These are phyloP conservation scores for Diplodus sargus DNA, from an alignment of 2,797 vertebrate species.

Conservation along the genomic window DNA sequence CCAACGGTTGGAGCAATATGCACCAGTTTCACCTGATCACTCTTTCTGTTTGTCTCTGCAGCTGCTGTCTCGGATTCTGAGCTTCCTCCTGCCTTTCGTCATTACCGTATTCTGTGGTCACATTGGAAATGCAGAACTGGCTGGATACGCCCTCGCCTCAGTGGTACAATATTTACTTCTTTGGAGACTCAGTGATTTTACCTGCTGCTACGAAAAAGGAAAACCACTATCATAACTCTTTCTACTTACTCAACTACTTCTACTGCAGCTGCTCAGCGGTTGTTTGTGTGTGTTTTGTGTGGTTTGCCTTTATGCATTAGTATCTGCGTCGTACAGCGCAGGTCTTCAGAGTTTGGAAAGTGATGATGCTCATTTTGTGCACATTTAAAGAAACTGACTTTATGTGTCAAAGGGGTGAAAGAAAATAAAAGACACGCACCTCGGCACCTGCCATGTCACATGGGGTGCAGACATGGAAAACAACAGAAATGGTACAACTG, in stretches of 20 bases:
- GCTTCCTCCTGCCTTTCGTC: conserved; percentile 81
- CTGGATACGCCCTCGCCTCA: conserved; percentile 83
- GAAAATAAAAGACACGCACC: too few relatives aligned
- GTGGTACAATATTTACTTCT: conserved; percentile 70
- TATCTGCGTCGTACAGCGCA: too few relatives aligned
- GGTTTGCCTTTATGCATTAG: neutral
- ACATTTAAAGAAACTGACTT: neutral
- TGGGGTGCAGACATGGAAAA: too few relatives aligned
- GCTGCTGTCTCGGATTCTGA: conserved; percentile 82
- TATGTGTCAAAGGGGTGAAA: too few relatives aligned
- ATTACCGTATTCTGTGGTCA: conserved; percentile 84
- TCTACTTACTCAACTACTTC: neutral
- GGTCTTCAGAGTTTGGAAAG: neutral
- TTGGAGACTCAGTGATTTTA: conserved; percentile 3
- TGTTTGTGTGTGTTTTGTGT: neutral
- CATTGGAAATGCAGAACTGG: conserved; percentile 83
- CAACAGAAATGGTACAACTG: too few relatives aligned
- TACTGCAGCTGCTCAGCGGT: neutral
- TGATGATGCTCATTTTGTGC: neutral
- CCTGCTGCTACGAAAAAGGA: neutral
- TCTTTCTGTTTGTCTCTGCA: conserved; percentile 62
- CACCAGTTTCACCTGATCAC: conserved; percentile 6
- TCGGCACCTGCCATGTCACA: too few relatives aligned
- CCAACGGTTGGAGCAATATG: neutral
- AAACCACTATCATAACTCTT: neutral